Percentiles rank a stretch among this genome's conserved stretches.
These are phyloP conservation scores for Lethocerus indicus DNA, from an alignment of 1,140 invertebrate genomes.

Conservation along the genomic window DNA sequence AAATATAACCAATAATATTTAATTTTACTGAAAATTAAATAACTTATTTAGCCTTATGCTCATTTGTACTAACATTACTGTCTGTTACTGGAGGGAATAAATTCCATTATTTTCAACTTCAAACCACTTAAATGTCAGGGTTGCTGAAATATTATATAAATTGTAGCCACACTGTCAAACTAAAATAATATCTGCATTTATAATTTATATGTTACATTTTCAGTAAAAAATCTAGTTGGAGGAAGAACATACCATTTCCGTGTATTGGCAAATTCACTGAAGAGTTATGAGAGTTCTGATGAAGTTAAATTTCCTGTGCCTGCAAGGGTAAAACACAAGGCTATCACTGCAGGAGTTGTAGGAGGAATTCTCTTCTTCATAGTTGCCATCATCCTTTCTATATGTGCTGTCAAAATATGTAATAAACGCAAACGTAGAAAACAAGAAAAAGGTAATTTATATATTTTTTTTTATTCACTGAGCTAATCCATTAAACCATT, in stretches of 20 bases:
- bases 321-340: conserved; percentile 76
- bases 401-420: conserved; percentile 93
- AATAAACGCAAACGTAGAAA: conserved; percentile 89
- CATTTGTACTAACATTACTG: too few relatives aligned
- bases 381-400: conserved; percentile 85
- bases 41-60: too few relatives aligned
- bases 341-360: conserved; percentile 82
- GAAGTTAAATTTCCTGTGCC: conserved; percentile 75
- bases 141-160: conserved; percentile 3
- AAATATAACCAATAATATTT: too few relatives aligned
- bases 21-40: too few relatives aligned
- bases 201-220: too few relatives aligned
- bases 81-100: background rate
- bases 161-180: too few relatives aligned
- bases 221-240: conserved; percentile 80
- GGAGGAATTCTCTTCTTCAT: conserved; percentile 92
- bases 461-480: background rate
- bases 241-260: conserved; percentile 81
- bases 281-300: conserved; percentile 65
- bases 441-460: conserved; percentile 80
- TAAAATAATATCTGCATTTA: too few relatives aligned
- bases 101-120: background rate
- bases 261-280: conserved; percentile 68
- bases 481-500: too few relatives aligned
- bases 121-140: background rate